Percentiles rank a stretch among this genome's conserved stretches.
Evolutionary conservation across 2,888 invertebrate genomes (phyloP).

Genomic region (Malachius bipustulatus): DNA sequence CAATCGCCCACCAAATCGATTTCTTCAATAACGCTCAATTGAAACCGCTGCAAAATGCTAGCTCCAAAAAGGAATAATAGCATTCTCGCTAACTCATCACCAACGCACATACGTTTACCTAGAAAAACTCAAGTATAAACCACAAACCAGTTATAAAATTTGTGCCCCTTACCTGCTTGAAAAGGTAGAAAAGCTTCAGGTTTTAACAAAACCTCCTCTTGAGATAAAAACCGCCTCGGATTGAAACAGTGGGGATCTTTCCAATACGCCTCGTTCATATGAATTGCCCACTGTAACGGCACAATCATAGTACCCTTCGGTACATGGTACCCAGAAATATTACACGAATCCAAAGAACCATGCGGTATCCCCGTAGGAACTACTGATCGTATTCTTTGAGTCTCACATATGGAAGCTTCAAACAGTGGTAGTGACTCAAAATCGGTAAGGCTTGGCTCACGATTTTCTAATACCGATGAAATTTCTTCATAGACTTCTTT

Average conservation of each 20-base stretch:
- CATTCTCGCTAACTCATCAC: slow-evolving; percentile 73
- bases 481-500: slow-evolving; percentile 49
- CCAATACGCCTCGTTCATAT: slow-evolving; percentile 59
- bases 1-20: slow-evolving; percentile 56
- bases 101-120: slow-evolving; percentile 79
- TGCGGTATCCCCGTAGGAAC: slow-evolving; percentile 80
- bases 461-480: slow-evolving; percentile 24
- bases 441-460: slow-evolving; percentile 42
- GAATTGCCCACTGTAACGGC: slow-evolving; percentile 71
- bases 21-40: slow-evolving; percentile 33
- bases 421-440: slow-evolving; percentile 44
- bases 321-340: slow-evolving; percentile 43
- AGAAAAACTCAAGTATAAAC: slow-evolving; percentile 17
- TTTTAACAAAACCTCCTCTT: slow-evolving; percentile 48
- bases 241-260: slow-evolving; percentile 52
- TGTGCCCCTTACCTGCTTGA: slow-evolving; percentile 56
- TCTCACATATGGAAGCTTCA: slow-evolving; percentile 67
- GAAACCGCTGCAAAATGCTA: slow-evolving; percentile 48
- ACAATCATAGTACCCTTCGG: slow-evolving; percentile 62
- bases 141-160: too few relatives aligned
- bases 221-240: slow-evolving; percentile 56
- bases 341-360: slow-evolving; percentile 47
- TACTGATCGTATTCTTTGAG: slow-evolving; percentile 65
- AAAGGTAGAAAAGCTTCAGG: slow-evolving; percentile 69
- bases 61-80: slow-evolving; percentile 51